A percentile compares a stretch with the other conserved stretches of the same genome.
Evolutionary conservation across 2,888 invertebrate species (phyloP).

Genomic region (Orchesellides sinensis): DNA sequence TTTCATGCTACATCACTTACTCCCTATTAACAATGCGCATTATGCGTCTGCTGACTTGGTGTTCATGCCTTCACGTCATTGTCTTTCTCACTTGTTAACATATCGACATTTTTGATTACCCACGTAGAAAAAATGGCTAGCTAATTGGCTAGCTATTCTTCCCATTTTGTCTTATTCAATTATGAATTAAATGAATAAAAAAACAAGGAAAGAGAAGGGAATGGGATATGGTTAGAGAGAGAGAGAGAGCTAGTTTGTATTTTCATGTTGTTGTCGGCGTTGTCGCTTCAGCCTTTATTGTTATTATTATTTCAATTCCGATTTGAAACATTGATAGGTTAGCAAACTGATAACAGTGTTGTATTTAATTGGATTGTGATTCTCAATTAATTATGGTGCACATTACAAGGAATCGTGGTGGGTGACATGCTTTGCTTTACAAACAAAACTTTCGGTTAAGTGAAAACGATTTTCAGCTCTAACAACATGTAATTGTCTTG

Average conservation of each 20-base stretch:
- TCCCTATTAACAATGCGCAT: neutral
- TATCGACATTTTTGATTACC: conserved; percentile 34
- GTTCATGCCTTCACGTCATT: conserved; percentile 43
- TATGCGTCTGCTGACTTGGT: neutral
- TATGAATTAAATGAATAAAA: conserved; percentile 30
- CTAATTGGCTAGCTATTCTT: conserved; percentile 51
- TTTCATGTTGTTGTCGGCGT: conserved; percentile 27
- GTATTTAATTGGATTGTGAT: conserved; percentile 53
- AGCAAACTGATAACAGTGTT: conserved; percentile 33
- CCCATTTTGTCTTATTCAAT: conserved; percentile 53
- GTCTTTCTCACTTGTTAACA: conserved; percentile 53
- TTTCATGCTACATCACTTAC: neutral
- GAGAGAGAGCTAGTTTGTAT: conserved; percentile 46
- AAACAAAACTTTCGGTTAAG: conserved; percentile 57
- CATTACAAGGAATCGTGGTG: conserved; percentile 22
- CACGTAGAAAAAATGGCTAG: conserved; percentile 24
- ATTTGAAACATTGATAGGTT: conserved; percentile 16
- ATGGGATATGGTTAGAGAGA: conserved; percentile 37
- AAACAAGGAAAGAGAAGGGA: conserved; percentile 22
- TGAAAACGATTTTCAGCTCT: conserved; percentile 46
- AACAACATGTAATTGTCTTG: conserved; percentile 21
- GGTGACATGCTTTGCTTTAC: conserved; percentile 27
- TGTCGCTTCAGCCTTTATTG: conserved; percentile 31
- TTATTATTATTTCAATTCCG: conserved; percentile 44
- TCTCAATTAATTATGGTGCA: conserved; percentile 43